Conservation (phyloP, 2,888 invertebrate species). For the Scrobipalpa costella region DNA sequence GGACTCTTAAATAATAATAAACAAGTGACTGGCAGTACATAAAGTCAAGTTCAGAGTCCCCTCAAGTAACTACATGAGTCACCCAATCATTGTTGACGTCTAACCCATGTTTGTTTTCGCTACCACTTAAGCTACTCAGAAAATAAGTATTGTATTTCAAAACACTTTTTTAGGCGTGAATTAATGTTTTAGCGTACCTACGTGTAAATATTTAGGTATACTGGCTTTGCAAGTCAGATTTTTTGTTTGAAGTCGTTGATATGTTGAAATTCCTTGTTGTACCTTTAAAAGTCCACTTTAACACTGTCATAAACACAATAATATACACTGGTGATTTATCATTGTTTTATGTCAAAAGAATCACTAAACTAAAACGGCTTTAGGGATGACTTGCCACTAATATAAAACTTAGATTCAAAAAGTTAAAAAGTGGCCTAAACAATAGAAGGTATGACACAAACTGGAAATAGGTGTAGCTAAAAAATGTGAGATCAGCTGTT, state of each 20-base stretch:
- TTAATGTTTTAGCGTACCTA: neutral
- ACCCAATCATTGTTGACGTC: constrained; percentile 19
- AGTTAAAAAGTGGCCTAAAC: neutral
- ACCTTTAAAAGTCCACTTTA: neutral
- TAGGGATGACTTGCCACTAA: too few relatives aligned
- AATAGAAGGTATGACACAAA: constrained; percentile 15
- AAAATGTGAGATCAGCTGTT: constrained; percentile 60
- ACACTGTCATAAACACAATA: neutral
- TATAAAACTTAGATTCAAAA: too few relatives aligned
- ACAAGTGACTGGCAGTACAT: neutral
- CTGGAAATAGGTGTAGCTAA: constrained; percentile 24
- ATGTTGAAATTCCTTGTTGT: neutral
- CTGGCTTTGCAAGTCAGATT: neutral
- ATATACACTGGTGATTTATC: neutral
- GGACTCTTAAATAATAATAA: too few relatives aligned
- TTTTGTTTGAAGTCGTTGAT: constrained; percentile 5
- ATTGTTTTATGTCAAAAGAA: neutral
- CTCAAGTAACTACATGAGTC: constrained; percentile 16
- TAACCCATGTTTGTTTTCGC: constrained; percentile 45
- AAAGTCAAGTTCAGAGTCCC: constrained; percentile 18
- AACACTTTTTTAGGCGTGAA: constrained; percentile 10
- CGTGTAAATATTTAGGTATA: neutral
- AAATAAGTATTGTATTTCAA: constrained; percentile 14
- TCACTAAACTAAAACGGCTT: neutral
- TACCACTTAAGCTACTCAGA: constrained; percentile 33